These are phyloP conservation scores for Cotesia chilonis DNA, from an alignment of 1,140 invertebrate genomes.

Conservation along the genomic window DNA sequence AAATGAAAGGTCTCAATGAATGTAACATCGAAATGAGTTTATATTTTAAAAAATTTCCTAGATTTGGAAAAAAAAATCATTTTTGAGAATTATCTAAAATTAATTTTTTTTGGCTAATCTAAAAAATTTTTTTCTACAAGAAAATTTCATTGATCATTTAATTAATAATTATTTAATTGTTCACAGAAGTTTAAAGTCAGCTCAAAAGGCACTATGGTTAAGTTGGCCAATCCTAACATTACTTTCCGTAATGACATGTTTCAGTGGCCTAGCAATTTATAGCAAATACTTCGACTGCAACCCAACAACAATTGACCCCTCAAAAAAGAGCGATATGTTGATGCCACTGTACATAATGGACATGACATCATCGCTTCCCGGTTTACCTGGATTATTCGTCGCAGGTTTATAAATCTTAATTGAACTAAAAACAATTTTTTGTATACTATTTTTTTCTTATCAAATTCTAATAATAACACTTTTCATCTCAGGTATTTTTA, in stretches of 20 bases:
- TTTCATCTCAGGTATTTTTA: slow-evolving; percentile 73
- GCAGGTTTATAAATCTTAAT: slow-evolving; percentile 61
- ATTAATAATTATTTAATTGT: slow-evolving; percentile 6
- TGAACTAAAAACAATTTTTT: too few species aligned
- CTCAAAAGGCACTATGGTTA: slow-evolving; percentile 73
- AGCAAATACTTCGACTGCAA: slow-evolving; percentile 80
- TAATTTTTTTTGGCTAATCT: too few species aligned
- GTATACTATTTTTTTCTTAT: too few species aligned
- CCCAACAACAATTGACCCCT: slow-evolving; percentile 69
- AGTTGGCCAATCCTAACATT: slow-evolving; percentile 77
- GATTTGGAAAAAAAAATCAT: neutral
- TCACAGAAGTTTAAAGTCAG: slow-evolving; percentile 68
- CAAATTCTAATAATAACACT: too few species aligned
- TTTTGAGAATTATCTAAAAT: neutral
- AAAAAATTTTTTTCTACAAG: too few species aligned
- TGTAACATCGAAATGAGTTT: too few species aligned
- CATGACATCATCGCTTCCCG: slow-evolving; percentile 73
- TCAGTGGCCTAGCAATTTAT: slow-evolving; percentile 82
- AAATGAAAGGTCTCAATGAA: too few species aligned
- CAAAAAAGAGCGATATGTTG: slow-evolving; percentile 67
- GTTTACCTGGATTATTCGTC: slow-evolving; percentile 84
- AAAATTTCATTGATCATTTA: too few species aligned
- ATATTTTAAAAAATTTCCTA: too few species aligned
- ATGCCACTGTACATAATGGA: slow-evolving; percentile 84
- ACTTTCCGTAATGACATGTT: slow-evolving; percentile 76